A percentile compares a stretch with the other conserved stretches of the same genome.
phyloP scores from a whole-genome alignment of 2,888 invertebrate species.

The Agrochola litura region DNA sequence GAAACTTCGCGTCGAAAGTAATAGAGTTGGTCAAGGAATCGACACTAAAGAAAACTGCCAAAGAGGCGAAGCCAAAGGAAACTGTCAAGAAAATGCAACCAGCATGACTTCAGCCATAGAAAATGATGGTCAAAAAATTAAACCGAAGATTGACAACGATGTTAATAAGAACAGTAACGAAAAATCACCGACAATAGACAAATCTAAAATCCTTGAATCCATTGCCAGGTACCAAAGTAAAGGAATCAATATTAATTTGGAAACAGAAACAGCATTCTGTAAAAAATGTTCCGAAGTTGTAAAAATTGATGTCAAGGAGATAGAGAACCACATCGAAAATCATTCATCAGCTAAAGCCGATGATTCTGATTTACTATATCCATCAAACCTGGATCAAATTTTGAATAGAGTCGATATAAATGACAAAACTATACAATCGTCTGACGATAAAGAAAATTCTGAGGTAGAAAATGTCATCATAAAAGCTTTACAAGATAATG shows the following conservation, averaged over 20 bases:
- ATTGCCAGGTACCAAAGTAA: constrained; percentile 59
- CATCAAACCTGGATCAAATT: constrained; percentile 36
- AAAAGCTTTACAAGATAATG: constrained; percentile 1
- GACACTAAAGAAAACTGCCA: not conserved
- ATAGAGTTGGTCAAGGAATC: not conserved
- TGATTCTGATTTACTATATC: constrained; percentile 44
- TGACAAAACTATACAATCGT: constrained; percentile 27
- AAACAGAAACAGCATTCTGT: constrained; percentile 64
- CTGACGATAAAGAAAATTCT: not conserved
- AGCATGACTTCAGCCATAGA: not conserved
- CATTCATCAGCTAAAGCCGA: constrained; percentile 30
- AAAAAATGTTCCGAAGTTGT: constrained; percentile 62
- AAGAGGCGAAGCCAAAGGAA: not conserved
- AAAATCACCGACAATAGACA: constrained; percentile 34
- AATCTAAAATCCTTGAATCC: constrained; percentile 62
- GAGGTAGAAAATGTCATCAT: not conserved
- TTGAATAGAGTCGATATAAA: constrained; percentile 54
- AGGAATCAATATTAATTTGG: constrained; percentile 67
- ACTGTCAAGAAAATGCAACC: not conserved
- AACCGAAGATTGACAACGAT: not conserved
- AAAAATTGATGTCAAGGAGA: constrained; percentile 49
- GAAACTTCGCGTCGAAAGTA: constrained; percentile 35
- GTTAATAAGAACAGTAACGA: not conserved
- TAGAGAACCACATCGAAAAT: constrained; percentile 64
- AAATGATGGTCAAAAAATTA: not conserved